Evolutionary conservation across 2,113 vertebrate genomes (phyloP).

Genomic region (Stigmatopora nigra): DNA sequence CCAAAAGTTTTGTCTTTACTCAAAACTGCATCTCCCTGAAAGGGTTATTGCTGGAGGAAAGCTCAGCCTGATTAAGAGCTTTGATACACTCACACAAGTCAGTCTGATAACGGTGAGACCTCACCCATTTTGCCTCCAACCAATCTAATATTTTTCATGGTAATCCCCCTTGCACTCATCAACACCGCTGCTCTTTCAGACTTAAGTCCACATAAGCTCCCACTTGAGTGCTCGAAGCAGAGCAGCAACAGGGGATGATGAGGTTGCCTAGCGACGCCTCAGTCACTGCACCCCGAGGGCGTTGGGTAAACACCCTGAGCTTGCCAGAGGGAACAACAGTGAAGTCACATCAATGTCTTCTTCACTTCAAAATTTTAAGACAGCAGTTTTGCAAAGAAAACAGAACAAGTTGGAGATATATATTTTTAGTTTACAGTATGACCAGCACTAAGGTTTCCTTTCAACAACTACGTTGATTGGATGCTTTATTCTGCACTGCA

Average conservation of each 20-base stretch:
- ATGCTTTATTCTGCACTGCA: too few species aligned
- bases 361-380: constrained; percentile 30
- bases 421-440: neutral
- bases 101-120: constrained; percentile 35
- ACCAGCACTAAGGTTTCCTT: neutral
- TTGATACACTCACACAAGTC: constrained; percentile 10
- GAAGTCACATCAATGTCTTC: constrained; percentile 35
- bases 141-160: constrained; percentile 67
- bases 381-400: constrained; percentile 32
- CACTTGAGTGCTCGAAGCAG: constrained; percentile 63
- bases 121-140: constrained; percentile 41
- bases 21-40: neutral
- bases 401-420: neutral
- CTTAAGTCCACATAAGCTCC: constrained; percentile 71
- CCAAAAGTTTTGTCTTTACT: neutral
- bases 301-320: constrained; percentile 65
- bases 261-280: constrained; percentile 69
- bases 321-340: constrained; percentile 45
- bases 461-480: neutral
- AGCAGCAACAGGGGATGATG: constrained; percentile 53
- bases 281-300: constrained; percentile 59
- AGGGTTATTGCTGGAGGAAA: neutral
- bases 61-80: neutral
- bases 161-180: constrained; percentile 64
- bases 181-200: constrained; percentile 62